Conservation (phyloP, 1,140 invertebrate genomes). For the Drosophila pseudoobscura region DNA sequence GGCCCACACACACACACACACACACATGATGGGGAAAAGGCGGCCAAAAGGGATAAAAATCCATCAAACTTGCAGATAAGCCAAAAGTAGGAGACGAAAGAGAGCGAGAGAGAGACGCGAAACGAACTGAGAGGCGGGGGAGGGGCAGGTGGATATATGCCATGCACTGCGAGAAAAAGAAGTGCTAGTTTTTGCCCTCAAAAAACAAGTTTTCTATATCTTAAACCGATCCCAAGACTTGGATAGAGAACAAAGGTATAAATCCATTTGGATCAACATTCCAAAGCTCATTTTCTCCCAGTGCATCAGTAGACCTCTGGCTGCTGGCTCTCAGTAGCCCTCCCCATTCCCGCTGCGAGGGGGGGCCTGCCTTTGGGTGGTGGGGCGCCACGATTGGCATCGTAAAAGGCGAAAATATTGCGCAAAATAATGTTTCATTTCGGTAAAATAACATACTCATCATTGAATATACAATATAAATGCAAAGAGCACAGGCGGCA, state of each 20-base stretch:
- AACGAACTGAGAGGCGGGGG: slow-evolving; percentile 19
- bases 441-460: slow-evolving; percentile 74
- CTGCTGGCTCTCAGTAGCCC: neutral
- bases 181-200: too few relatives aligned
- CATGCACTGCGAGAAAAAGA: neutral
- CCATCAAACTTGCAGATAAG: slow-evolving; percentile 82
- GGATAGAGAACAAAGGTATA: slow-evolving; percentile 17
- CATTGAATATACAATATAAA: slow-evolving; percentile 73
- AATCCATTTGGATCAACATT: too few relatives aligned
- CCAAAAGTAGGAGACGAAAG: slow-evolving; percentile 25
- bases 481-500: slow-evolving; percentile 35
- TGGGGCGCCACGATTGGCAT: slow-evolving; percentile 32
- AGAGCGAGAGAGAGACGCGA: too few relatives aligned
- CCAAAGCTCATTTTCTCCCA: too few relatives aligned
- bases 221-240: neutral
- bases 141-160: neutral
- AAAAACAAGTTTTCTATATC: too few relatives aligned
- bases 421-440: slow-evolving; percentile 71
- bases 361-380: too few relatives aligned
- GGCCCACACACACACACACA: slow-evolving; percentile 32
- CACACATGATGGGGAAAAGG: slow-evolving; percentile 30
- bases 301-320: slow-evolving; percentile 5
- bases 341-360: too few relatives aligned
- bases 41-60: slow-evolving; percentile 75
- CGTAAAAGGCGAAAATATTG: slow-evolving; percentile 68